These are phyloP conservation scores for Empidonax alnorum DNA, from an alignment of 2,113 vertebrate genomes.

Conservation along the genomic window DNA sequence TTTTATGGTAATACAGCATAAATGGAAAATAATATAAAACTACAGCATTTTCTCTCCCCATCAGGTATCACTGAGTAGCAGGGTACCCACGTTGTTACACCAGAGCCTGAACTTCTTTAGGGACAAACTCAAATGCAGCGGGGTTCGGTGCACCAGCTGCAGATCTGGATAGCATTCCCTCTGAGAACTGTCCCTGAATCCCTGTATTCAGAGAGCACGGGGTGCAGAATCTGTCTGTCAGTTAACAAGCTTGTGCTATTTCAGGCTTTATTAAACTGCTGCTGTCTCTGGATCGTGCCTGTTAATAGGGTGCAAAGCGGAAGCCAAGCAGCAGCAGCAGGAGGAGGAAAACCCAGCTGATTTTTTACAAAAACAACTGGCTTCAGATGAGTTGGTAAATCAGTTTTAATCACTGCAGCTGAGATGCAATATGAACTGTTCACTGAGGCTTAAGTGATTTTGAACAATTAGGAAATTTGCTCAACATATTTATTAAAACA, in stretches of 20 bases:
- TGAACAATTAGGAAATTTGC: conserved; percentile 61
- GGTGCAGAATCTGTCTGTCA: background rate
- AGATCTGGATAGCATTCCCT: background rate
- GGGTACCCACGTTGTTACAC: rapidly evolving
- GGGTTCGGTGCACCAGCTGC: background rate
- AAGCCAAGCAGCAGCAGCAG: conserved; percentile 18
- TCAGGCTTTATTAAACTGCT: conserved; percentile 5
- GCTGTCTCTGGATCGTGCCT: background rate
- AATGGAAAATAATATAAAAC: background rate
- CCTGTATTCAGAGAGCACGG: background rate
- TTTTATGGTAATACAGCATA: background rate
- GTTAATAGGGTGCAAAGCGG: background rate
- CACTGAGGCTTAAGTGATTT: conserved; percentile 50
- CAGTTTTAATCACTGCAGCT: conserved; percentile 50
- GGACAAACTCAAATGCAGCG: background rate
- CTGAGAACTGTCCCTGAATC: background rate
- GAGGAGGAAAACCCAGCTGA: conserved; percentile 38
- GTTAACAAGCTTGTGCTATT: background rate
- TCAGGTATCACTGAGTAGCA: background rate
- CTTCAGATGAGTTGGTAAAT: conserved; percentile 46
- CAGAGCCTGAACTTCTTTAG: background rate
- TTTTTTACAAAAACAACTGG: conserved; percentile 40
- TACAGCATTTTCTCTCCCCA: background rate
- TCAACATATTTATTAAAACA: conserved; percentile 58
- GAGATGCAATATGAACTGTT: conserved; percentile 7